phyloP scores from a whole-genome alignment of 2,888 invertebrate species.

The Pelosia muscerda region DNA sequence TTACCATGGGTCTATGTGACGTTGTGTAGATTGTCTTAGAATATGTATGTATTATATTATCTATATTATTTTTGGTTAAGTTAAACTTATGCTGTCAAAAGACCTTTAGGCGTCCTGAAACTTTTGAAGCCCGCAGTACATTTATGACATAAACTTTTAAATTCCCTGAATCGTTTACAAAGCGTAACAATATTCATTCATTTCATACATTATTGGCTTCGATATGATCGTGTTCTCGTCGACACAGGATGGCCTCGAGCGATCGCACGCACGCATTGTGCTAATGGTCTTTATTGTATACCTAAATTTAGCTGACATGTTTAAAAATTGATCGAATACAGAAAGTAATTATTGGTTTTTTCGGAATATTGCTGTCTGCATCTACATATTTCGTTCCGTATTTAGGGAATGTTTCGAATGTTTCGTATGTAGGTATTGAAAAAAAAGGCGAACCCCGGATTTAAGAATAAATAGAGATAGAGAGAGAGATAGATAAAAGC shows the following conservation, averaged over 20 bases:
- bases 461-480: too few species aligned
- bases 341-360: slow-evolving; percentile 21
- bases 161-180: neutral
- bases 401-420: neutral
- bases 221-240: slow-evolving; percentile 22
- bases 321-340: slow-evolving; percentile 26
- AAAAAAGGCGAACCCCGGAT: too few species aligned
- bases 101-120: too few species aligned
- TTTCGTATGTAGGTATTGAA: too few species aligned
- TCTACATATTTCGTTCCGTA: neutral
- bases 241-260: neutral
- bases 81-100: too few species aligned
- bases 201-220: slow-evolving; percentile 16
- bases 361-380: neutral
- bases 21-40: too few species aligned
- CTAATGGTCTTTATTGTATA: slow-evolving; percentile 26
- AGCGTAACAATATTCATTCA: too few species aligned
- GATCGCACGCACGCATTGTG: slow-evolving; percentile 8
- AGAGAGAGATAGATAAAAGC: too few species aligned
- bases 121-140: too few species aligned
- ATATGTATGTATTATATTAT: too few species aligned
- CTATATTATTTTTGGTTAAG: too few species aligned
- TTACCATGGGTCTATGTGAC: too few species aligned
- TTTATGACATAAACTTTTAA: neutral
- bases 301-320: slow-evolving; percentile 18